Evolutionary conservation across 2,113 vertebrate genomes (phyloP).

Genomic region (Peromyscus leucopus): DNA sequence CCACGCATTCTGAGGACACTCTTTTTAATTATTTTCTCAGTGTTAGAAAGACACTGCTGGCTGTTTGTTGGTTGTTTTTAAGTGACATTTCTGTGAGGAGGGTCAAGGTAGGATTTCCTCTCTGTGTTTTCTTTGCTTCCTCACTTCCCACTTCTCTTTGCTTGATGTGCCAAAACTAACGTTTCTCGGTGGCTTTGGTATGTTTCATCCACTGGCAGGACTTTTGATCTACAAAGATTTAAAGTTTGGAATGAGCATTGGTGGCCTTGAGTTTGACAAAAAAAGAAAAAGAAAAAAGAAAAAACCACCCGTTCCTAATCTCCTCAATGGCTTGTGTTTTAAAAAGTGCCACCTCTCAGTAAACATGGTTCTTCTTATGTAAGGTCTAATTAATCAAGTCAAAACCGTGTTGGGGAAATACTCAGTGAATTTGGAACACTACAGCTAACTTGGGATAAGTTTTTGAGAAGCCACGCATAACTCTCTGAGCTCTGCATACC

Average conservation of each 20-base stretch:
- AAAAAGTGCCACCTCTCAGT: constrained; percentile 67
- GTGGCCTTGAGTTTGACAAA: constrained; percentile 72
- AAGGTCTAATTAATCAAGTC: constrained; percentile 29
- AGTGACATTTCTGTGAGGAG: constrained; percentile 65
- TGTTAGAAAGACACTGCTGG: constrained; percentile 58
- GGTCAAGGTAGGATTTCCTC: constrained; percentile 82
- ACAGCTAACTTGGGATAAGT: background rate
- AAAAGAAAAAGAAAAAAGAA: background rate
- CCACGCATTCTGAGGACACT: constrained; percentile 57
- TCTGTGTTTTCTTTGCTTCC: constrained; percentile 83
- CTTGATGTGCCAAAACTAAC: constrained; percentile 87
- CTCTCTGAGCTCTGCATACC: background rate
- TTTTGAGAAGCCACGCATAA: background rate
- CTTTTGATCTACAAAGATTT: constrained; percentile 78
- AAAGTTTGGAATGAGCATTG: constrained; percentile 75
- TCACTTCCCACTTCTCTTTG: constrained; percentile 83
- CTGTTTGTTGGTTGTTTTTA: constrained; percentile 73
- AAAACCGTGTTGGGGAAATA: constrained; percentile 30
- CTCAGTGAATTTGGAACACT: background rate
- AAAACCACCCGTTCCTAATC: constrained; percentile 63
- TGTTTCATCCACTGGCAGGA: constrained; percentile 79
- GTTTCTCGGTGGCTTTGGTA: constrained; percentile 76
- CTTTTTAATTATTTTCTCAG: constrained; percentile 73
- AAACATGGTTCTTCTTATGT: constrained; percentile 1
- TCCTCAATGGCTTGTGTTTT: constrained; percentile 68